These are phyloP conservation scores for Cephus runcator DNA, from an alignment of 2,888 invertebrate genomes.

Conservation along the genomic window DNA sequence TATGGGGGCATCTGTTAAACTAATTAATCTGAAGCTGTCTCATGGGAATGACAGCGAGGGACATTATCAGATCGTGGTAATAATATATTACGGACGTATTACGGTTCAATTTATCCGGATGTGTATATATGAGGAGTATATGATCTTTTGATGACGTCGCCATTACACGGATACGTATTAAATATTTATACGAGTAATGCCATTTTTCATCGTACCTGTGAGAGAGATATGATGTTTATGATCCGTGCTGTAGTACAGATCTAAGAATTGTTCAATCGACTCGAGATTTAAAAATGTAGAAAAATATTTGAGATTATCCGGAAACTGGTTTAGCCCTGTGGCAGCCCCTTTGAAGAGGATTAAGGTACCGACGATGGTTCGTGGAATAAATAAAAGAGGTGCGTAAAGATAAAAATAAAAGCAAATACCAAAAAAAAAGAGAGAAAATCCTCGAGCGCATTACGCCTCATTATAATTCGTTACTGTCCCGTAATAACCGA, in stretches of 20 bases:
- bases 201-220: neutral
- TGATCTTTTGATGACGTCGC: neutral
- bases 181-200: neutral
- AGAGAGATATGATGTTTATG: too few species aligned
- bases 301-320: neutral
- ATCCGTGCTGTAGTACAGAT: neutral
- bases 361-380: neutral
- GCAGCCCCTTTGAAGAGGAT: neutral
- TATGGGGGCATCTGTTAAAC: slow-evolving; percentile 34
- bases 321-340: neutral
- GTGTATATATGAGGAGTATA: neutral
- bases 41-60: slow-evolving; percentile 43
- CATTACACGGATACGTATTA: neutral
- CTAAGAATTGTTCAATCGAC: neutral
- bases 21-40: slow-evolving; percentile 47
- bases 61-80: slow-evolving; percentile 33
- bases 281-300: neutral
- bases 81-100: slow-evolving; percentile 37
- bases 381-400: neutral
- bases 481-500: slow-evolving; percentile 57
- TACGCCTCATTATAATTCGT: slow-evolving; percentile 51
- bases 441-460: neutral
- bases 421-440: neutral
- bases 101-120: slow-evolving; percentile 9
- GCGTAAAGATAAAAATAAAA: neutral